Base-by-base conservation (phyloP, 1,140 invertebrate genomes). In the Coenobita brevimanus region DNA sequence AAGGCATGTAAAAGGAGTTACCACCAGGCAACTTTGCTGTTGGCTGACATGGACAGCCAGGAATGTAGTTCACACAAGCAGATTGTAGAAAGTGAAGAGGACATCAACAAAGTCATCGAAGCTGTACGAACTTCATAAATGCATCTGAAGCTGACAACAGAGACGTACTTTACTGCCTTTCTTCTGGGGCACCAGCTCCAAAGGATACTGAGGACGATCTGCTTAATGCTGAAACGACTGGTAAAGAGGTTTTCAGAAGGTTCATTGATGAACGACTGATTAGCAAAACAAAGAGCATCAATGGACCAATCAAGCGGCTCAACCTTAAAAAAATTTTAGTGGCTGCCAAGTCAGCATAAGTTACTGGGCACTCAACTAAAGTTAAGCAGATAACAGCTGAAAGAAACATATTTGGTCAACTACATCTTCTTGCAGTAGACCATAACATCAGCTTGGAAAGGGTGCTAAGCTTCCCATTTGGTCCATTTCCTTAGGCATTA, bases 1-100 rank as follows among this genome's bases (percentile, higher is more conserved):
- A 57, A 54, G 76, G 43, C 76, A 79, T 79, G 76, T 30, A 79
- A 79, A 24, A 60, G 76, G 27, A 71, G 24, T 1, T 79, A 79
- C 33, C 76, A 79, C 30, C 24, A 79, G 36, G 46, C 76, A 24
- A 57, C 43, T 30, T 36, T 79, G 46, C 46, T 33, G 10, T 57
- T 50, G 27, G 24, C 54, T 57, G 76, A 54, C 50, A 57, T 79
- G 43, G 76, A 57, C 46, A 57, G 50, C 33, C 46, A 79, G 50
- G 46, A 79, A 60, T 54, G 8, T 79, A 24, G 1, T 60, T 79
- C 15, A 57, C 50, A 79, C 50, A 79, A 57, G 30, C 43, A 79
- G 27, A 79, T 33, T 57, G 36, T 24, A 33, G 27, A 79, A 79
- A 57, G 17, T 50, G 76, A 79, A 79, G 54, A 79, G 24, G 76